Conservation (phyloP, 1,140 invertebrate genomes). For the Archivesica marissinica region DNA sequence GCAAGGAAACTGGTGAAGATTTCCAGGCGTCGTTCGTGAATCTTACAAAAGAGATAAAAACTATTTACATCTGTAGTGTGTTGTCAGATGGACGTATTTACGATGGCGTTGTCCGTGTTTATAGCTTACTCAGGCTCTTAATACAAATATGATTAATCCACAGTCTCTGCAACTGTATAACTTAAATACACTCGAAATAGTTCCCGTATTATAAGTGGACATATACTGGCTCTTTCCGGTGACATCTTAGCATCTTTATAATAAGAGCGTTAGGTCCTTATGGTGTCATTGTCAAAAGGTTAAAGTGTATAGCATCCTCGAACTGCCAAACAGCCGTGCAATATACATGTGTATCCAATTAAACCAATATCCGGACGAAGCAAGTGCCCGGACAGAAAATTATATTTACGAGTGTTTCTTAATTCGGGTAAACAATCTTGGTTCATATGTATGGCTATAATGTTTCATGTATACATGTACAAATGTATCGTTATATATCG, state of each 20-base stretch:
- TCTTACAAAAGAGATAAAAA: background rate
- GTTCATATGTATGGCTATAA: background rate
- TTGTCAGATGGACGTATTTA: conserved; percentile 21
- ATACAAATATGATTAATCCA: background rate
- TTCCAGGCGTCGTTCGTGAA: background rate
- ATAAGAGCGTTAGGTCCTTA: conserved; percentile 23
- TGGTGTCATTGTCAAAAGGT: background rate
- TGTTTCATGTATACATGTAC: no score
- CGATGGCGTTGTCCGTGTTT: conserved; percentile 22
- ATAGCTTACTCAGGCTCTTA: background rate
- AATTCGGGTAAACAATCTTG: background rate
- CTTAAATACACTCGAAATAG: conserved; percentile 47
- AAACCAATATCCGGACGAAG: background rate
- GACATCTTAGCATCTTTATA: conserved; percentile 22
- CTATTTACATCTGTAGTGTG: background rate
- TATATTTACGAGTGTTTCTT: background rate
- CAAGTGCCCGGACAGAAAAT: conserved; percentile 4
- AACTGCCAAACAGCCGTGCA: conserved; percentile 2
- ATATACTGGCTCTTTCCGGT: background rate
- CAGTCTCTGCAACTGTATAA: background rate
- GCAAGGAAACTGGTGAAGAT: background rate
- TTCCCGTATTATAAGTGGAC: conserved; percentile 40
- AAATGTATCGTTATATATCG: no score
- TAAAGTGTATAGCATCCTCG: background rate
- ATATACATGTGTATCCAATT: conserved; percentile 9